These are phyloP conservation scores for Opisthograptis luteolata DNA, from an alignment of 2,888 invertebrate species.

Conservation along the genomic window DNA sequence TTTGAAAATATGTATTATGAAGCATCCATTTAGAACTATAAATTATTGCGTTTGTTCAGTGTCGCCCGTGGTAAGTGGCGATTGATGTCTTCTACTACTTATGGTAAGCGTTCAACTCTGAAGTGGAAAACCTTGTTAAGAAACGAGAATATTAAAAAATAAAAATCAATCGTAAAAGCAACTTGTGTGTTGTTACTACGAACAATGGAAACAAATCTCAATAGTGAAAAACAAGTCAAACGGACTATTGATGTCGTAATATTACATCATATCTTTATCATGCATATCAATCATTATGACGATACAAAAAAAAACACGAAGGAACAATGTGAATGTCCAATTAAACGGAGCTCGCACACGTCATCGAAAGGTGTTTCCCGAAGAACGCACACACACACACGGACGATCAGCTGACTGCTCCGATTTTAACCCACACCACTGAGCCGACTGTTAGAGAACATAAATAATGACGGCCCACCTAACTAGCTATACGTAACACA, in stretches of 20 bases:
- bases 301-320: conserved; percentile 66
- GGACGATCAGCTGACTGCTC: conserved; percentile 82
- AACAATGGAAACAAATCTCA: conserved; percentile 37
- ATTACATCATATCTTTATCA: conserved; percentile 47
- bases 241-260: conserved; percentile 33
- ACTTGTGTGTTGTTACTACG: conserved; percentile 2
- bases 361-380: conserved; percentile 85
- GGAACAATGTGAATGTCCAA: conserved; percentile 83
- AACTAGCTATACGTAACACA: conserved; percentile 81
- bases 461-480: conserved; percentile 84
- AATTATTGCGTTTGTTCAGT: too few relatives aligned
- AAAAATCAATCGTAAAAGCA: conserved; percentile 11
- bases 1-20: too few relatives aligned
- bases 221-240: conserved; percentile 32
- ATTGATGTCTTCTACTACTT: too few relatives aligned
- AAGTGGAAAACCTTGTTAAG: conserved; percentile 8
- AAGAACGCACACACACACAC: conserved; percentile 74
- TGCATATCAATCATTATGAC: conserved; percentile 54
- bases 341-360: conserved; percentile 82
- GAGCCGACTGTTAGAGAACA: conserved; percentile 82
- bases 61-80: too few relatives aligned
- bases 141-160: conserved; percentile 6
- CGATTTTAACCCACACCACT: conserved; percentile 83
- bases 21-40: too few relatives aligned
- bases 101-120: too few relatives aligned